These are phyloP conservation scores for Picathartes gymnocephalus DNA, from an alignment of 2,113 vertebrate species.

Conservation along the genomic window DNA sequence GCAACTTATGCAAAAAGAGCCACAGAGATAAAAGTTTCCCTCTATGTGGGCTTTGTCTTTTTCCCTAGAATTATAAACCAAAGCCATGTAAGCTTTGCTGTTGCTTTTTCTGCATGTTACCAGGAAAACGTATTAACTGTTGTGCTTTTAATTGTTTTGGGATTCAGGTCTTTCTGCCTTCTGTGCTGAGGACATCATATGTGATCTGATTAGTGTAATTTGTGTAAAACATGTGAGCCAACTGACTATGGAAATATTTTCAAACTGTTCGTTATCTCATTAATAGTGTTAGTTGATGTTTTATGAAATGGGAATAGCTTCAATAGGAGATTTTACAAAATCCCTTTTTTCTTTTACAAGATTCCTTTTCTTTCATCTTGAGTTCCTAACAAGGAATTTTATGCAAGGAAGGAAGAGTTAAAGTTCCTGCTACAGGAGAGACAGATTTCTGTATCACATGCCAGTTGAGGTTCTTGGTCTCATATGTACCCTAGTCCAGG, in stretches of 20 bases:
- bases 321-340: not conserved
- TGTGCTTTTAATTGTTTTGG: not conserved
- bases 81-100: not conserved
- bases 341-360: not conserved
- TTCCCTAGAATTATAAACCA: not conserved
- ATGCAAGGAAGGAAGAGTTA: not conserved
- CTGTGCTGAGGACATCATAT: not conserved
- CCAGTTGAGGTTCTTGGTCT: not conserved
- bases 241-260: not conserved
- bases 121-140: not conserved
- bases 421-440: not conserved
- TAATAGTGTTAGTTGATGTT: not conserved
- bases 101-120: not conserved
- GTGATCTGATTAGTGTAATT: not conserved
- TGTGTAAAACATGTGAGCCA: not conserved
- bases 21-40: not conserved
- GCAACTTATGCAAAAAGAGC: not conserved
- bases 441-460: not conserved
- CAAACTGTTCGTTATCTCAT: not conserved
- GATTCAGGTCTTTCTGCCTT: not conserved
- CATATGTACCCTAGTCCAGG: fast-evolving
- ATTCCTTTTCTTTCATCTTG: not conserved
- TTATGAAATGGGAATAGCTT: not conserved
- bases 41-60: not conserved
- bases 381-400: not conserved